Evolutionary conservation across 1,140 invertebrate genomes (phyloP), one percentile per base, ranked within the genome.

Genomic region (Onthophagus taurus): DNA sequence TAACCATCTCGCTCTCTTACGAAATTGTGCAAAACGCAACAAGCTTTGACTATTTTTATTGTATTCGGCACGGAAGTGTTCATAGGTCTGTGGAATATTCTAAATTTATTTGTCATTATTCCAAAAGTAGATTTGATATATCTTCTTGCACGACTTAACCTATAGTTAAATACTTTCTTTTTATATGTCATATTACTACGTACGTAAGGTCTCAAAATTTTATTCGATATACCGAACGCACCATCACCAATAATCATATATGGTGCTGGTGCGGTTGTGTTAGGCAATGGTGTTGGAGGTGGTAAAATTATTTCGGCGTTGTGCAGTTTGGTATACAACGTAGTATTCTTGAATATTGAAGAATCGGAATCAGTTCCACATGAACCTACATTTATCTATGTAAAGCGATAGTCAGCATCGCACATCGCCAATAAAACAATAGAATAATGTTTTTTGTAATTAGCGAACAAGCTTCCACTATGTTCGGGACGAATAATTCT

Each of bases 391-490:
- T 67, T 66, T 17, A 67, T 46, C 44, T 54, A 54, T 42, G 58
- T 53, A 43, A 70, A 67, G 41, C 50, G 59, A 44, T 64, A 66
- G 18, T 59, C 53, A 13, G 67, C 58, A 58, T 70, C 67, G 6
- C 51, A 57, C 13, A 65, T 31, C 7, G 64, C 68, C 34, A 71
- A 46, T 9, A 71, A 44, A 17, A 71, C 62, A 29, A 63, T 55
- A 45, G 58, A 64, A 42, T 60, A 60, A 42, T 44, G 38, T 34
- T 60, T 50, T 51, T 70, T 69, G 33, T 69, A 61, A 53, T 69
- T 72, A 19, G 56, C 66, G 53, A 51, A 71, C 13, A 50, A 36
- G n/a, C 60, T 58, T 12, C 67, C 67, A 33, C 57, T 48, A 26
- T 51, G 50, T 8, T 42, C 18, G 4, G 65, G 65, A 33, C 50